Evolutionary conservation across 2,888 invertebrate genomes (phyloP).

Genomic region (Cerastis leucographa): DNA sequence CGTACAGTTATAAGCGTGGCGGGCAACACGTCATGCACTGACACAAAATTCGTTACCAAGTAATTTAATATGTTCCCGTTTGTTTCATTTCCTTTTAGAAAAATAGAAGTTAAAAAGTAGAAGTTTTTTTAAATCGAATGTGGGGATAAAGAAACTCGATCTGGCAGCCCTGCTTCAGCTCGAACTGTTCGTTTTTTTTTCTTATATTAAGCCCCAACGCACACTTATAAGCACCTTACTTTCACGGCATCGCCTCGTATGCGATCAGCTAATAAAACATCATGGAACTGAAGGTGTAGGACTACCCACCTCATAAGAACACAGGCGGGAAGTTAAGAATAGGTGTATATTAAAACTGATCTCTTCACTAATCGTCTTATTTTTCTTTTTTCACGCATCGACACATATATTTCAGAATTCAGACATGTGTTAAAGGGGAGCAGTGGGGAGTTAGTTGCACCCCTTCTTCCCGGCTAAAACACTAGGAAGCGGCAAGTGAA

Average conservation of each 20-base stretch:
- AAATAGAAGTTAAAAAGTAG: background rate
- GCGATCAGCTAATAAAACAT: background rate
- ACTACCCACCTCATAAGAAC: background rate
- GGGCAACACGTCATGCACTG: background rate
- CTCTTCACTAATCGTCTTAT: background rate
- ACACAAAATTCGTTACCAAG: background rate
- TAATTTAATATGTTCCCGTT: background rate
- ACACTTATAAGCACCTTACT: background rate
- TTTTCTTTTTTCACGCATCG: background rate
- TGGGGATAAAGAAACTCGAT: background rate
- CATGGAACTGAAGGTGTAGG: background rate
- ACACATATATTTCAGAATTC: too few relatives aligned
- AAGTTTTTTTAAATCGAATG: background rate
- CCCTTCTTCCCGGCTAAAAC: background rate
- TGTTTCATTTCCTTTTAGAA: background rate
- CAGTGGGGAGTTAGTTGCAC: background rate
- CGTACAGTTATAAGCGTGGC: background rate
- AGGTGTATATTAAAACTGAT: background rate
- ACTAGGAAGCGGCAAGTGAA: too few relatives aligned
- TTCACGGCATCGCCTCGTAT: background rate
- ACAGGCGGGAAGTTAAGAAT: background rate
- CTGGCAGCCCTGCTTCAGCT: background rate
- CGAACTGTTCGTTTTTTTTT: background rate
- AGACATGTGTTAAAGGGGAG: too few relatives aligned
- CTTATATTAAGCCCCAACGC: background rate